Evolutionary conservation across 2,888 invertebrate species (phyloP), one percentile per base, ranked within the genome.

Genomic region (Colletes collaris): DNA sequence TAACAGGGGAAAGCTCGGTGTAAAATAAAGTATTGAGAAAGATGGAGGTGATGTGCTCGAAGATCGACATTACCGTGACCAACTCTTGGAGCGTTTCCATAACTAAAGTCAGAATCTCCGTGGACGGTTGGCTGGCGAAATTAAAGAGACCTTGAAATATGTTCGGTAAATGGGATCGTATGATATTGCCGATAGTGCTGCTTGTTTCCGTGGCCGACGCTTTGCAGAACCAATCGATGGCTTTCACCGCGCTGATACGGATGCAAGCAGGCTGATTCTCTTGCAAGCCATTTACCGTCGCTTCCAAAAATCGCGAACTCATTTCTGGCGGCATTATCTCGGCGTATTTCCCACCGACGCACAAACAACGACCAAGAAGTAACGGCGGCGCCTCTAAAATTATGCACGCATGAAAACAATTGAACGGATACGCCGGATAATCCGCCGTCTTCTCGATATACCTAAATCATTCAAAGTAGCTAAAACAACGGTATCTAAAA

Each of bases 281-380:
- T 72, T 94, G 94, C 37, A 95, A 91, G 0, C 94, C 95, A 64
- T 93, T 93, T 0, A 95, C 94, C 3, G 95, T 94, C 6, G 94
- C 94, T 88, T 94, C 94, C 19, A 95, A 87, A 88, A 94, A 94
- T 62, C 91, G 90, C 4, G 91, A 91, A 55, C 90, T 91, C 84
- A 94, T 91, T 76, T 94, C 94, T 49, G 93, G 92, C 19, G 93
- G 93, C 92, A 95, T 93, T 67, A 93, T 92, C 64, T 92, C 91
- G 4, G 94, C 93, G 84, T 93, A 95, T 82, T 94, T 92, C 84
- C 95, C 94, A 37, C 94, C 94, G 53, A 94, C 92, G 93, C 94
- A 95, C 56, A 95, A 88, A 85, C 94, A 94, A 76, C 95, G 93
- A 4, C 95, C 95, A 73, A 94, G 90, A 66, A 95, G 92, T 85